A percentile compares a stretch with the other conserved stretches of the same genome.
Evolutionary conservation across 2,888 invertebrate genomes (phyloP).

Genomic region (Dasypogon diadema): DNA sequence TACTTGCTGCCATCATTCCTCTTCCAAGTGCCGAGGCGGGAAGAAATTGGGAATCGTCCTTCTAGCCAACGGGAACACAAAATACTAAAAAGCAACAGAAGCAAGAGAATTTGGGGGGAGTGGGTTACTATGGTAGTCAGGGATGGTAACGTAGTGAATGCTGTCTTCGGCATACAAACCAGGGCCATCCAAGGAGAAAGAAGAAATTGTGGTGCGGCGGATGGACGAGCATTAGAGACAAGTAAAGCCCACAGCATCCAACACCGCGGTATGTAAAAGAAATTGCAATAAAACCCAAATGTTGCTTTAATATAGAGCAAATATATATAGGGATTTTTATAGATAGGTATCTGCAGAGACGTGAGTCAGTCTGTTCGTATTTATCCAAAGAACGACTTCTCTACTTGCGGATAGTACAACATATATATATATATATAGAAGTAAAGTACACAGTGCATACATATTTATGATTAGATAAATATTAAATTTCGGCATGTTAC

Average conservation of each 20-base stretch:
- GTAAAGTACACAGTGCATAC: conserved; percentile 56
- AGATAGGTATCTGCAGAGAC: conserved; percentile 37
- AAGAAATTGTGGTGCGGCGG: conserved; percentile 53
- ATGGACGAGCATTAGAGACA: conserved; percentile 55
- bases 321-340: conserved; percentile 49
- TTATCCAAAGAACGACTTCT: conserved; percentile 49
- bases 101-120: conserved; percentile 35
- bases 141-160: conserved; percentile 48
- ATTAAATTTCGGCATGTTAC: conserved; percentile 56
- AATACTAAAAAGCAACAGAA: conserved; percentile 55
- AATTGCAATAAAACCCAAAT: conserved; percentile 60
- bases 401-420: conserved; percentile 49
- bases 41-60: conserved; percentile 53
- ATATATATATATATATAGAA: conserved; percentile 31
- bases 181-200: conserved; percentile 48
- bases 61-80: conserved; percentile 44
- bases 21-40: conserved; percentile 34
- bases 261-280: conserved; percentile 58
- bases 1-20: conserved; percentile 43
- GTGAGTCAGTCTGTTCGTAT: conserved; percentile 52
- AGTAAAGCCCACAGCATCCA: conserved; percentile 50
- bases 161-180: conserved; percentile 54
- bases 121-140: conserved; percentile 29
- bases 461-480: conserved; percentile 59
- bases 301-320: conserved; percentile 59